These are phyloP conservation scores for Antidorcas marsupialis DNA, from an alignment of 2,113 vertebrate genomes.

Conservation along the genomic window DNA sequence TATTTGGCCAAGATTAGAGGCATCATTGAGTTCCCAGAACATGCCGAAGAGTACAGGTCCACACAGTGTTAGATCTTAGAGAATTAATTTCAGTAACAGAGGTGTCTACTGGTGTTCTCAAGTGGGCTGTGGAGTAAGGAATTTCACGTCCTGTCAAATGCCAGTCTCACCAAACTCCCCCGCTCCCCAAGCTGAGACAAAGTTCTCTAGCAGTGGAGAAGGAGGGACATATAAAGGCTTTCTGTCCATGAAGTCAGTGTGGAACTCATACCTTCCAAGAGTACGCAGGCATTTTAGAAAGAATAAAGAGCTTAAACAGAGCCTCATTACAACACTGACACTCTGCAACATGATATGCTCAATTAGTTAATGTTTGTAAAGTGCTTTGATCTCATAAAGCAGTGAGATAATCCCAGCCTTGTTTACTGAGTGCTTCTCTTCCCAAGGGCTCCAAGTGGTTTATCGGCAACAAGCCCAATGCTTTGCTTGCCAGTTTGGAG, in stretches of 20 bases:
- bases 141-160: not conserved
- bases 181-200: not conserved
- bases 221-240: not conserved
- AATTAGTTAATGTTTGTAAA: conserved; percentile 47
- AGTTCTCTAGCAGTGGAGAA: not conserved
- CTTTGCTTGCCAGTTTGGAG: not conserved
- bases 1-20: not conserved
- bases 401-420: conserved; percentile 42
- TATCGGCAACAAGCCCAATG: not conserved
- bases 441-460: conserved; percentile 1
- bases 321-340: not conserved
- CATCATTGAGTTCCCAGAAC: not conserved
- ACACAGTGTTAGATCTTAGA: not conserved
- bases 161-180: not conserved
- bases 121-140: not conserved
- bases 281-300: conserved; percentile 9
- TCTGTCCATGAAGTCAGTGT: not conserved
- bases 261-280: not conserved
- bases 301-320: conserved; percentile 1
- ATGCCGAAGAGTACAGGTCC: not conserved
- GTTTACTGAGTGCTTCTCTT: conserved; percentile 17
- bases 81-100: not conserved
- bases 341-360: not conserved
- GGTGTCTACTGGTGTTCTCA: not conserved
- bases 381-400: conserved; percentile 49